Evolutionary conservation across 2,113 vertebrate species (phyloP).

Genomic region (Phaethornis superciliosus): DNA sequence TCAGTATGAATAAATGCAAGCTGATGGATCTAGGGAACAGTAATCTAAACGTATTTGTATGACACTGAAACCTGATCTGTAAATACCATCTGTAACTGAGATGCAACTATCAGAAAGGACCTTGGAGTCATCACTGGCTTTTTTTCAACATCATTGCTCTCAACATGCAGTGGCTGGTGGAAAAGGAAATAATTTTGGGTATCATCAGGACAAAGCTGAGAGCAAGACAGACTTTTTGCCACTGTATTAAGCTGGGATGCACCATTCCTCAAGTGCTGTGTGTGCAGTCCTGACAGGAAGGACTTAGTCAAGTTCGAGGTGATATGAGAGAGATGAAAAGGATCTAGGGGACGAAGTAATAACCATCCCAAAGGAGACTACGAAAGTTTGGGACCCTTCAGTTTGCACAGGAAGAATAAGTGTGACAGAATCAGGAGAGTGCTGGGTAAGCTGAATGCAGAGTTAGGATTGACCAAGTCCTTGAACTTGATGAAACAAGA

Average conservation of each 20-base stretch:
- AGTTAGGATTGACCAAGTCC: not conserved
- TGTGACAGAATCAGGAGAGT: not conserved
- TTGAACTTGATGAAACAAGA: not conserved
- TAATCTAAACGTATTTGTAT: not conserved
- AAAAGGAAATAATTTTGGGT: not conserved
- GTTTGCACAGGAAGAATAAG: not conserved
- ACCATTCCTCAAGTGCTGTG: not conserved
- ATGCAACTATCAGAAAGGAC: not conserved
- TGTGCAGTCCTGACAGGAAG: not conserved
- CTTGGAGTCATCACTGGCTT: not conserved
- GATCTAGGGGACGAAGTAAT: not conserved
- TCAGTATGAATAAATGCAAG: not conserved
- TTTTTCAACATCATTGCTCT: not conserved
- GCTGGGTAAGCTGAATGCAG: not conserved
- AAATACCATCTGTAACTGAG: not conserved
- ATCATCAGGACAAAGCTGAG: not conserved
- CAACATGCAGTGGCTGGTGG: not conserved
- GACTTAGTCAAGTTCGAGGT: not conserved
- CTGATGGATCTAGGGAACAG: not conserved
- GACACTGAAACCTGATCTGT: not conserved
- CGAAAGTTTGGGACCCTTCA: not conserved
- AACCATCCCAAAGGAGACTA: not conserved
- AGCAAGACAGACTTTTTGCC: not conserved
- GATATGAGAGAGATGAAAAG: fast-evolving
- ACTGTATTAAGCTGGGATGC: not conserved